Evolutionary conservation across 1,140 invertebrate species (phyloP), one percentile per base, ranked within the genome.

Genomic region (Riptortus pedestris): DNA sequence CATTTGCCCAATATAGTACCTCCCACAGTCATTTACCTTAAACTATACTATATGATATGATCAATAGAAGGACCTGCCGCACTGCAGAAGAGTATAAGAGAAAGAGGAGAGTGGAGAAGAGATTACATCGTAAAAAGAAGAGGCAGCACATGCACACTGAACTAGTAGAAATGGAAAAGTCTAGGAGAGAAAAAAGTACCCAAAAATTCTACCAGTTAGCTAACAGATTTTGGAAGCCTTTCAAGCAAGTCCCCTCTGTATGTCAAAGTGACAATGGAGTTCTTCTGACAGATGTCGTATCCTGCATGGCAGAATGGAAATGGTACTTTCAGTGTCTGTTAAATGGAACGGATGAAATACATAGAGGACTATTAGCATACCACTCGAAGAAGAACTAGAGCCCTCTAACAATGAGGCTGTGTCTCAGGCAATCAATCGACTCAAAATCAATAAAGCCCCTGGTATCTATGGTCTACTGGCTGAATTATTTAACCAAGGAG

Each of bases 281-380:
- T 20, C 47, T 11, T 48, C n/a, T 48, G 20, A 48, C 47, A n/a
- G 47, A 48, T 11, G 4, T 4, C 7, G 47, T 4, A 20, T 11
- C n/a, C 5, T 48, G 7, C 47, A 48, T 48, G 47, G 47, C n/a
- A 18, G 12, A 48, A 48, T 48, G 47, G 7, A 48, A 48, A 18
- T 4, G 47, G n/a, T 48, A 48, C 47, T 48, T 48, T 18, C 47
- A 48, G 18, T 7, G 7, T 20, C 47, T 48, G 47, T 48, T 48
- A 48, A 48, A 48, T 48, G 47, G n/a, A 48, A 20, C 7, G 47
- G 47, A 18, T 48, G 47, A 48, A 48, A 48, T 48, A 38, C 31
- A 38, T 38, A 14, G 31, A 38, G 31, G 14, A 38, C 31, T 5
- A 7, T 7, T 38, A 7, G 14, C 31, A 7, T 7, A 38, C 14